These are phyloP conservation scores for Neodon shergylaensis DNA, from an alignment of 2,113 vertebrate species.

Conservation along the genomic window DNA sequence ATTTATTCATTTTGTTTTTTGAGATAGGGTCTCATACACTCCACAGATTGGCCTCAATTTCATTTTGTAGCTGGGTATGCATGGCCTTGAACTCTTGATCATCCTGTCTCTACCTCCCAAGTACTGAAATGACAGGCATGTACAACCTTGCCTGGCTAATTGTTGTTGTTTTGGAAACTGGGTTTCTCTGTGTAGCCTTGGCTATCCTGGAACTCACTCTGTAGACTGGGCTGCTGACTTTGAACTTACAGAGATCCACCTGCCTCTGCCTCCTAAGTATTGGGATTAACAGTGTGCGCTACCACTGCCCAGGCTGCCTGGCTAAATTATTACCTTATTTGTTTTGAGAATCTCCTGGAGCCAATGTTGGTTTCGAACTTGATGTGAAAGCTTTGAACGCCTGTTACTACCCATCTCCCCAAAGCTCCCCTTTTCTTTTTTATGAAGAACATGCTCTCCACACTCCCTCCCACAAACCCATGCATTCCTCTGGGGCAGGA, in stretches of 20 bases:
- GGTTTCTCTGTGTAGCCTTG: background rate
- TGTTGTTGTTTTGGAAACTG: background rate
- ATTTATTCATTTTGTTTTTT: background rate
- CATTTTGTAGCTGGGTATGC: background rate
- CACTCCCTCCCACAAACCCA: background rate
- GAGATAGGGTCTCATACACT: background rate
- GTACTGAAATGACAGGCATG: background rate
- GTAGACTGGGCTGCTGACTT: too few species aligned
- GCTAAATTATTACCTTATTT: background rate
- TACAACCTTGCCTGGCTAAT: background rate
- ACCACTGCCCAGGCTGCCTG: background rate
- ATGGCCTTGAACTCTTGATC: background rate
- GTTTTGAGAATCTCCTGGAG: background rate
- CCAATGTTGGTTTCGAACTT: background rate
- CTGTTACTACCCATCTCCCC: background rate
- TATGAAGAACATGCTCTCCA: background rate
- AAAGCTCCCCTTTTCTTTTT: background rate
- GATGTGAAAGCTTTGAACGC: background rate
- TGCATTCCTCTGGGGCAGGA: background rate
- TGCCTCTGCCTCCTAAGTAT: background rate
- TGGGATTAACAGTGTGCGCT: background rate
- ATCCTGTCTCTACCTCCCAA: background rate
- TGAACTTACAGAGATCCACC: background rate
- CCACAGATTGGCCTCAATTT: background rate
- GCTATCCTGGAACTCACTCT: background rate